A percentile compares a stretch with the other conserved stretches of the same genome.
These are phyloP conservation scores for Melikaiella ostensackeni DNA, from an alignment of 2,888 invertebrate genomes.

Conservation along the genomic window DNA sequence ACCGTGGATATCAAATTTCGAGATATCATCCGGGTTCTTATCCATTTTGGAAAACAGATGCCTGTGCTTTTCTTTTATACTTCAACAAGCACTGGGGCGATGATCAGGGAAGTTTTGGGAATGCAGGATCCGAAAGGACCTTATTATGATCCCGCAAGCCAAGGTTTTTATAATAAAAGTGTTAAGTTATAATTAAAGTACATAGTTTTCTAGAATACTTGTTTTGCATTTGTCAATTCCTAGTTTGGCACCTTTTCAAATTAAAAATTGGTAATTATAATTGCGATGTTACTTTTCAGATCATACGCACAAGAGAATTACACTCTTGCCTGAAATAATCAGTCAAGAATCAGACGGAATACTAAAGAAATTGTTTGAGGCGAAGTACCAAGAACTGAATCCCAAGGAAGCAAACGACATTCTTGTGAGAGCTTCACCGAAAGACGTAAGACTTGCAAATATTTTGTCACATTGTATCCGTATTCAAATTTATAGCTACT, in stretches of 20 bases:
- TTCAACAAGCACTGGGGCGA: conserved; percentile 83
- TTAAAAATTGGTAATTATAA: not conserved
- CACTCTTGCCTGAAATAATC: conserved; percentile 85
- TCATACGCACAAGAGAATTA: conserved; percentile 86
- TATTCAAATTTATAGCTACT: not conserved
- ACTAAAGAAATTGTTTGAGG: conserved; percentile 82
- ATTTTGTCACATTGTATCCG: not conserved
- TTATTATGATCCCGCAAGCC: conserved; percentile 79
- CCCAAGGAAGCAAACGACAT: conserved; percentile 89
- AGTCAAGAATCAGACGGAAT: conserved; percentile 83
- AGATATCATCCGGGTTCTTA: conserved; percentile 86
- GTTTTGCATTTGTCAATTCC: not conserved
- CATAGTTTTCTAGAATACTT: not conserved
- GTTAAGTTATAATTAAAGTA: not conserved
- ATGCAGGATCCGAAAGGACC: conserved; percentile 81
- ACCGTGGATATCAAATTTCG: conserved; percentile 83
- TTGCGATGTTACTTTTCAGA: conserved; percentile 68
- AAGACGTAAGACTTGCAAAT: conserved; percentile 75
- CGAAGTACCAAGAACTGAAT: conserved; percentile 82
- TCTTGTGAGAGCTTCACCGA: conserved; percentile 86
- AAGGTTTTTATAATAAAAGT: conserved; percentile 70
- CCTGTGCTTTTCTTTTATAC: conserved; percentile 91
- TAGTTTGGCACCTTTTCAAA: not conserved
- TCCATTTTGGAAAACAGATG: conserved; percentile 86
- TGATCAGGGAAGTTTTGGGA: conserved; percentile 84